These are phyloP conservation scores for Trichonephila clavata DNA, from an alignment of 1,140 invertebrate species.

Conservation along the genomic window DNA sequence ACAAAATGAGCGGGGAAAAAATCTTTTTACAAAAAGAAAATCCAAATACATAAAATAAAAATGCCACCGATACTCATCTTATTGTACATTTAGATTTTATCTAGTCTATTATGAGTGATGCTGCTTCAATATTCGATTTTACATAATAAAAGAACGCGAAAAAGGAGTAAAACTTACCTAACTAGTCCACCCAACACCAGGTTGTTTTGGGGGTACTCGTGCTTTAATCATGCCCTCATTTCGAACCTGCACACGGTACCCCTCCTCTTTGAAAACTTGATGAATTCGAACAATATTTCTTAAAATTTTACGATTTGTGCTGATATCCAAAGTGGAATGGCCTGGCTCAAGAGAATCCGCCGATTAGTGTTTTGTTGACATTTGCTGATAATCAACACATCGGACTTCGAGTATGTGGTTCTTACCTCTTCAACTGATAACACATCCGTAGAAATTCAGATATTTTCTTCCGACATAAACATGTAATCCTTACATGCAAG, in stretches of 20 bases:
- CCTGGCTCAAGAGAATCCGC: background rate
- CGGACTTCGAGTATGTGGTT: slow-evolving; percentile 12
- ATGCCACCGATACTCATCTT: no score
- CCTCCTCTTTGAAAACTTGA: background rate
- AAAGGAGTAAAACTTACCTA: background rate
- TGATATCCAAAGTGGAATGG: slow-evolving; percentile 30
- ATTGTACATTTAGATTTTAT: no score
- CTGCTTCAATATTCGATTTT: no score
- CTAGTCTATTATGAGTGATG: no score
- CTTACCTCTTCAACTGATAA: slow-evolving; percentile 20
- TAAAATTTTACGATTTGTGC: background rate
- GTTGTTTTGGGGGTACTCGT: background rate
- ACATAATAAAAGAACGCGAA: background rate
- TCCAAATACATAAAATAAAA: no score
- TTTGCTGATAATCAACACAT: background rate
- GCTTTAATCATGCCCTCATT: background rate
- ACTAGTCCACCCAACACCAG: background rate
- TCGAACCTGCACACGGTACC: background rate
- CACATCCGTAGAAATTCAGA: background rate
- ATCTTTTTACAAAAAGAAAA: no score
- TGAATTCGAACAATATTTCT: background rate
- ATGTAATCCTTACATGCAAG: no score
- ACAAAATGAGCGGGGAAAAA: no score
- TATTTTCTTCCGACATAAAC: background rate
- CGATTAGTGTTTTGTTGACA: slow-evolving; percentile 2